Percentiles rank a stretch among this genome's conserved stretches.
Evolutionary conservation across 2,888 invertebrate species (phyloP).

Genomic region (Trachelus iudaicus): DNA sequence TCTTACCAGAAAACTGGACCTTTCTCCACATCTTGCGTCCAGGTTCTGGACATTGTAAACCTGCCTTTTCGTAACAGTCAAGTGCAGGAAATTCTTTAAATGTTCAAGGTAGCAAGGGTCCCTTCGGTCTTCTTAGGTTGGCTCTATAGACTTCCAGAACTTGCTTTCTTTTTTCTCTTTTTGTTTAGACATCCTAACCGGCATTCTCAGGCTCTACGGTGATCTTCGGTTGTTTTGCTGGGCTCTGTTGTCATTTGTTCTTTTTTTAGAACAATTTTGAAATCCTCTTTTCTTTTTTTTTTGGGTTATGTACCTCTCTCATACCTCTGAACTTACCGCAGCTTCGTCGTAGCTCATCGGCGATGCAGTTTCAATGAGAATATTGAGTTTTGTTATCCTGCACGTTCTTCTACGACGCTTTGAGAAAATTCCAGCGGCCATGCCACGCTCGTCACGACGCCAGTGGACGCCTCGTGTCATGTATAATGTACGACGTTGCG

Average conservation of each 20-base stretch:
- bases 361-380: neutral
- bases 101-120: neutral
- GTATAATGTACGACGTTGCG: neutral
- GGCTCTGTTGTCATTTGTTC: neutral
- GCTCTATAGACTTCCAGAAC: neutral
- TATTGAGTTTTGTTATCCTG: neutral
- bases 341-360: neutral
- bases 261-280: neutral
- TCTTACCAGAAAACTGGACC: neutral
- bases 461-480: neutral
- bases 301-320: neutral
- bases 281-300: neutral
- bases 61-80: neutral
- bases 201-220: neutral
- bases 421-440: neutral
- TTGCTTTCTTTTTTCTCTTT: neutral
- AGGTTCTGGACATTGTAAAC: neutral
- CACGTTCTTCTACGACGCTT: neutral
- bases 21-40: neutral
- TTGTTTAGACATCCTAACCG: neutral
- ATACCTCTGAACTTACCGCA: neutral
- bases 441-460: neutral
- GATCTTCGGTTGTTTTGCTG: neutral
- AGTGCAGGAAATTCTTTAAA: neutral
- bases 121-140: neutral